These are phyloP conservation scores for Hassar affinis DNA, from an alignment of 2,113 vertebrate species.

Conservation along the genomic window DNA sequence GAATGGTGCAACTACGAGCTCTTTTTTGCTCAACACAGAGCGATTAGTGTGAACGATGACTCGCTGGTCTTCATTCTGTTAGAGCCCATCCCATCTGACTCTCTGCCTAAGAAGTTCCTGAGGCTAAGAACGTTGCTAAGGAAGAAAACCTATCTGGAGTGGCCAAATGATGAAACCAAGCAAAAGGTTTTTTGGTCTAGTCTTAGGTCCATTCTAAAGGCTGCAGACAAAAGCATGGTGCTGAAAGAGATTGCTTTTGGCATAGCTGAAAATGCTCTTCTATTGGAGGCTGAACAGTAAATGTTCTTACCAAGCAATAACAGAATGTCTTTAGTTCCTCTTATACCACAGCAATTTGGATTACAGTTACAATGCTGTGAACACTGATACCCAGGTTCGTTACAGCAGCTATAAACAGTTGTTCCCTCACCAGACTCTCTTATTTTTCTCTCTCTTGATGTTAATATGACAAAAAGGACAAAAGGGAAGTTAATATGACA, in stretches of 20 bases:
- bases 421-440: neutral
- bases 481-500: neutral
- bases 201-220: conserved; percentile 64
- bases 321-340: neutral
- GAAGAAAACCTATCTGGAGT: conserved; percentile 80
- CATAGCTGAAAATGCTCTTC: conserved; percentile 49
- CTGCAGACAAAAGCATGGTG: conserved; percentile 63
- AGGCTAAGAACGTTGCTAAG: conserved; percentile 63
- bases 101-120: conserved; percentile 65
- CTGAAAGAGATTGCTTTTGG: conserved; percentile 53
- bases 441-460: neutral
- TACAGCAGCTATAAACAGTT: neutral
- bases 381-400: neutral
- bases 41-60: conserved; percentile 59
- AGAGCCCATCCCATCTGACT: conserved; percentile 66
- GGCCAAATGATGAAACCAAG: conserved; percentile 80
- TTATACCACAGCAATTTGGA: neutral
- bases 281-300: conserved; percentile 28
- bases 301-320: neutral
- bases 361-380: neutral
- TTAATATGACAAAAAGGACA: neutral
- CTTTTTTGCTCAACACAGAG: conserved; percentile 69
- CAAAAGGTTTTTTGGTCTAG: conserved; percentile 82
- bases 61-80: conserved; percentile 67
- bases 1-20: conserved; percentile 74